Conservation (phyloP, 2,888 invertebrate species). For the Tryphoninae sp. region DNA sequence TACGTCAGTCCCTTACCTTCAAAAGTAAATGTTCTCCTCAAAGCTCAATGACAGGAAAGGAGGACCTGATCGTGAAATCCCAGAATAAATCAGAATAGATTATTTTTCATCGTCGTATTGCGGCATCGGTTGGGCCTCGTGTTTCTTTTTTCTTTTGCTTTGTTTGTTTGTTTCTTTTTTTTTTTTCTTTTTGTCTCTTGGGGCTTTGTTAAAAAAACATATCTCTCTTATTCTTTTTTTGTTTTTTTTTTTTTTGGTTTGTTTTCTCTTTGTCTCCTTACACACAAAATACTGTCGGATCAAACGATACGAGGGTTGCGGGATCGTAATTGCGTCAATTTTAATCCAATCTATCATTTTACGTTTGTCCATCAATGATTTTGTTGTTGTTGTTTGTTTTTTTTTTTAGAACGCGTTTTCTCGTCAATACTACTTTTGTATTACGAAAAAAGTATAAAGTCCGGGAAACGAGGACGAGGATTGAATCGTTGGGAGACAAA, state of each 20-base stretch:
- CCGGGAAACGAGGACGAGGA: constrained; percentile 50
- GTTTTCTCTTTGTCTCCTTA: constrained; percentile 43
- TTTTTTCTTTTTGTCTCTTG: constrained; percentile 23
- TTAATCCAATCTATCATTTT: background rate
- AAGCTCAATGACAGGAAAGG: constrained; percentile 82
- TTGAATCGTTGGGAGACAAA: constrained; percentile 52
- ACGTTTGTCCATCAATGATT: constrained; percentile 3
- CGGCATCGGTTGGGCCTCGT: constrained; percentile 71
- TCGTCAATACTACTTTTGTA: constrained; percentile 15
- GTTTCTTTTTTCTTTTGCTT: constrained; percentile 8
- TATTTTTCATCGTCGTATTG: constrained; percentile 80
- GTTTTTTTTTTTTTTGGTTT: background rate
- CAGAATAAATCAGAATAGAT: constrained; percentile 82
- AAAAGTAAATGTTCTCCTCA: constrained; percentile 82
- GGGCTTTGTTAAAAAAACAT: constrained; percentile 22
- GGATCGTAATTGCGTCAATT: constrained; percentile 9
- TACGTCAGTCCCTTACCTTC: constrained; percentile 82
- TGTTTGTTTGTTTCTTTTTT: constrained; percentile 31
- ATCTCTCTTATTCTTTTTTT: constrained; percentile 17
- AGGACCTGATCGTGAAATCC: constrained; percentile 81
- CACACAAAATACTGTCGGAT: constrained; percentile 44
- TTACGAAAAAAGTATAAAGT: constrained; percentile 27
- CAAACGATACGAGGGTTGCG: constrained; percentile 59
- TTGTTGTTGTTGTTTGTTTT: background rate
- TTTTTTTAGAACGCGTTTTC: constrained; percentile 9